These are phyloP conservation scores for Mormoops blainvillei DNA, from an alignment of 2,113 vertebrate species.

Conservation along the genomic window DNA sequence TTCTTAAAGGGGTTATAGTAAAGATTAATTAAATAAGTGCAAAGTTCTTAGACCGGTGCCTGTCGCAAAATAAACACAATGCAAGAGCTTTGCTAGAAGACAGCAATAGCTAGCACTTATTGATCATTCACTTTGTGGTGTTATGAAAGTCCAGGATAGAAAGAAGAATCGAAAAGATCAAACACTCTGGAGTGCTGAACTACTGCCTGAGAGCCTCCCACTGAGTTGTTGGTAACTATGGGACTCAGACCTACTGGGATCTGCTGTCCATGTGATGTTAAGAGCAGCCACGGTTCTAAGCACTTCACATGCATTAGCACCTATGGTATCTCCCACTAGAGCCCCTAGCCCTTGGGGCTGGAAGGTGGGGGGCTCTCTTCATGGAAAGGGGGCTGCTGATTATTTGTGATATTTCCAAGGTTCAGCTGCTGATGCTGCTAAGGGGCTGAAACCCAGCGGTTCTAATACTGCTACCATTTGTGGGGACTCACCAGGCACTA, in stretches of 20 bases:
- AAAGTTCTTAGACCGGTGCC: background rate
- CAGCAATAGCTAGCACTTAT: background rate
- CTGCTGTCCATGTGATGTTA: background rate
- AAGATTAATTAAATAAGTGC: background rate
- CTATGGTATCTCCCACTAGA: background rate
- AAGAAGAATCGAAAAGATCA: background rate
- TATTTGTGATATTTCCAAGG: background rate
- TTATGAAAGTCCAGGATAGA: background rate
- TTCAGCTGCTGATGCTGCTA: background rate
- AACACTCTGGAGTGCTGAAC: background rate
- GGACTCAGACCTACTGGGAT: background rate
- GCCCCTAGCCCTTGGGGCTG: background rate
- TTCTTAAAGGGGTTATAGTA: background rate
- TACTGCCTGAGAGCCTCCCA: background rate
- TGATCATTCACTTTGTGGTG: background rate
- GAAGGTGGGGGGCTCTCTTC: background rate
- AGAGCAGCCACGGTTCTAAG: background rate
- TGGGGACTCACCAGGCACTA: accelerated
- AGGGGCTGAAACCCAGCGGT: background rate
- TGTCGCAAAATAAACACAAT: background rate
- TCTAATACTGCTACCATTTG: too few species aligned
- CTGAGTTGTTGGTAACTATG: accelerated
- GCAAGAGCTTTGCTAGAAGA: background rate
- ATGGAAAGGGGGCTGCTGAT: background rate
- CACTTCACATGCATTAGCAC: background rate